Evolutionary conservation across 1,140 invertebrate species (phyloP), one percentile per base, ranked within the genome.

Genomic region (Parasteatoda tepidariorum): DNA sequence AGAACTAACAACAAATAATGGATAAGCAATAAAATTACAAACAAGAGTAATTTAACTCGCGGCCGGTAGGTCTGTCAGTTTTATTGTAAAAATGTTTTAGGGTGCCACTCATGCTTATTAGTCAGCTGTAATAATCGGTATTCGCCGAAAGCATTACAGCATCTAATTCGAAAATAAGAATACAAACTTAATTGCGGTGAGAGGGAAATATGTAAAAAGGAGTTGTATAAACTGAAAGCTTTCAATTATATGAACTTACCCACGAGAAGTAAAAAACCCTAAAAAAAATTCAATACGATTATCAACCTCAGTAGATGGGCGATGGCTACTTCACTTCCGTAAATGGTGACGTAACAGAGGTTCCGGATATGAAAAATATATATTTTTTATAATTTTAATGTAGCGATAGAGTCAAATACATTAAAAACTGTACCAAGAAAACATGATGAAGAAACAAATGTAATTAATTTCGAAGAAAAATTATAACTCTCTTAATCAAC

Each of bases 241-340:
- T 62, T 68, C 68, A 57, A 67, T 59, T 55, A 67, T 67, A 34
- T 68, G 24, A 67, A 82, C 78, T 82, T 61, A 82, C 78, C 78
- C 78, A 82, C 78, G 54, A 82, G 78, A 70, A 70, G 78, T 59
- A 82, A 82, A 79, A 82, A 82, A 41, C 66, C 55, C 54, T 54
- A 68, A 79, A 82, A 82, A 82, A 82, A 82, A 82, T 55, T 82
- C 67, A 70, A 70, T 70, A 24, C 78, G 78, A 82, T 82, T 61
- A 82, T 82, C 78, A 71, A 54, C 81, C 61, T 83, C 81, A 83
- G 81, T 66, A 73, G 81, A 83, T 83, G 81, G 81, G 81, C 81
- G 81, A 83, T 83, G 81, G 81, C 81, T 83, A 73, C 81, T 83
- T 82, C 81, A 83, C 81, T 83, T 83, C 81, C 81, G 81, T 83